Evolutionary conservation across 2,113 vertebrate genomes (phyloP).

Genomic region (Elanoides forficatus): DNA sequence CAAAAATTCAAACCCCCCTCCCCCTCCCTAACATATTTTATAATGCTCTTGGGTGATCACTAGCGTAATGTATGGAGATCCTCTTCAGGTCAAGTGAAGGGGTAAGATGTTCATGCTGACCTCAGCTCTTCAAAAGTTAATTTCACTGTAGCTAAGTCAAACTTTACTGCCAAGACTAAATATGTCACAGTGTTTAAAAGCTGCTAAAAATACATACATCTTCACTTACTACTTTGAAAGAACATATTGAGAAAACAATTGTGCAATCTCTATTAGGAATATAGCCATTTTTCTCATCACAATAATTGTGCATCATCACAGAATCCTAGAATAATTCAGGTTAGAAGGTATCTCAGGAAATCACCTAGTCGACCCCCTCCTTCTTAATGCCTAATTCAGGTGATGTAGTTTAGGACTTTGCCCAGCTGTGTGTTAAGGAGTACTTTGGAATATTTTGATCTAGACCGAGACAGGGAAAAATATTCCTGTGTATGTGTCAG

Average conservation of each 20-base stretch:
- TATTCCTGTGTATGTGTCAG: background rate
- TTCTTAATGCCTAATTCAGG: background rate
- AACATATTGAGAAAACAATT: background rate
- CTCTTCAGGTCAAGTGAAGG: background rate
- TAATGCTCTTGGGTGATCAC: background rate
- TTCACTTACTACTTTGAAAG: background rate
- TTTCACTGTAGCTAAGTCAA: background rate
- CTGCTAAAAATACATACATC: background rate
- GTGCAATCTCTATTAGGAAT: background rate
- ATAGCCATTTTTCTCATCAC: background rate
- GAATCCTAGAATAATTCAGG: background rate
- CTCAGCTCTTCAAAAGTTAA: background rate
- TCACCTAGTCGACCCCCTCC: background rate
- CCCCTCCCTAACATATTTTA: background rate
- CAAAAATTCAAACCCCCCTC: accelerated
- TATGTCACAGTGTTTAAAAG: background rate
- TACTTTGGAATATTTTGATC: background rate
- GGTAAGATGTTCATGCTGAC: background rate
- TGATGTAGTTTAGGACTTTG: background rate
- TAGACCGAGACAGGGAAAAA: background rate
- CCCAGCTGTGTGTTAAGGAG: background rate
- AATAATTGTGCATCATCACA: background rate
- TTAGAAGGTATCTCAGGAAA: background rate
- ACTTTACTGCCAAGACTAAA: background rate
- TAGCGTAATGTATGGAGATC: background rate